These are phyloP conservation scores for Sabatieria punctata DNA, from an alignment of 2,888 invertebrate species.

Conservation along the genomic window DNA sequence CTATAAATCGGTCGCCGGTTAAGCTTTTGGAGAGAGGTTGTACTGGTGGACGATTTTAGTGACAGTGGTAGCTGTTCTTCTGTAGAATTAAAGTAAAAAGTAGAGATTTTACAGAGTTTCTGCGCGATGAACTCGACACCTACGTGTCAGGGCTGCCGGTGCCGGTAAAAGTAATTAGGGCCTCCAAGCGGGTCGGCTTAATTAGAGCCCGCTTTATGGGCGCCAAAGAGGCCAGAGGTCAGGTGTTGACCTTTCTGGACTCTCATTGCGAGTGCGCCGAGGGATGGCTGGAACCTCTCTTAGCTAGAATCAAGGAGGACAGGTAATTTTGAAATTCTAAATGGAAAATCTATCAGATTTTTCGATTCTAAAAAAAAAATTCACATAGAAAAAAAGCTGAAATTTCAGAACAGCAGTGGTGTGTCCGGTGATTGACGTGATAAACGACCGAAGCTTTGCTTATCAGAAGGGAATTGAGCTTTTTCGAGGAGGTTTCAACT, in stretches of 20 bases:
- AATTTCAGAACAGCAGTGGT: slow-evolving; percentile 45
- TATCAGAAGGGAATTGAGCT: slow-evolving; percentile 77
- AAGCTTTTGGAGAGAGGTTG: slow-evolving; percentile 71
- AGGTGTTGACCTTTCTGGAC: slow-evolving; percentile 84
- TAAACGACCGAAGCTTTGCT: slow-evolving; percentile 85
- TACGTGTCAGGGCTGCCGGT: slow-evolving; percentile 71
- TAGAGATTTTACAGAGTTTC: slow-evolving; percentile 56
- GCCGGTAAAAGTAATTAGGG: slow-evolving; percentile 55
- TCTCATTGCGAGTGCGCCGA: slow-evolving; percentile 96
- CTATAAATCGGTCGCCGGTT: slow-evolving; percentile 78
- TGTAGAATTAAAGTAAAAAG: too few relatives aligned
- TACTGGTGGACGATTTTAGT: slow-evolving; percentile 93
- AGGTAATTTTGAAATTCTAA: slow-evolving; percentile 40
- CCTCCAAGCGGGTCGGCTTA: slow-evolving; percentile 77
- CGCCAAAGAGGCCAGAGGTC: slow-evolving; percentile 73
- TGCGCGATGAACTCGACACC: slow-evolving; percentile 69
- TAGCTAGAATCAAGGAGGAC: slow-evolving; percentile 77
- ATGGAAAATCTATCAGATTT: background rate
- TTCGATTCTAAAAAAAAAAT: background rate
- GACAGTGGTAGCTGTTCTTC: slow-evolving; percentile 45
- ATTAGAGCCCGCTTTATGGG: slow-evolving; percentile 86
- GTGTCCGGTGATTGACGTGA: slow-evolving; percentile 76
- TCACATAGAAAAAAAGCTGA: too few relatives aligned
- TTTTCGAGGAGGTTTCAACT: slow-evolving; percentile 95
- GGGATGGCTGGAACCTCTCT: slow-evolving; percentile 92